Percentiles rank a stretch among this genome's conserved stretches.
These are phyloP conservation scores for Ceuthmochares aereus DNA, from an alignment of 2,113 vertebrate genomes.

Conservation along the genomic window DNA sequence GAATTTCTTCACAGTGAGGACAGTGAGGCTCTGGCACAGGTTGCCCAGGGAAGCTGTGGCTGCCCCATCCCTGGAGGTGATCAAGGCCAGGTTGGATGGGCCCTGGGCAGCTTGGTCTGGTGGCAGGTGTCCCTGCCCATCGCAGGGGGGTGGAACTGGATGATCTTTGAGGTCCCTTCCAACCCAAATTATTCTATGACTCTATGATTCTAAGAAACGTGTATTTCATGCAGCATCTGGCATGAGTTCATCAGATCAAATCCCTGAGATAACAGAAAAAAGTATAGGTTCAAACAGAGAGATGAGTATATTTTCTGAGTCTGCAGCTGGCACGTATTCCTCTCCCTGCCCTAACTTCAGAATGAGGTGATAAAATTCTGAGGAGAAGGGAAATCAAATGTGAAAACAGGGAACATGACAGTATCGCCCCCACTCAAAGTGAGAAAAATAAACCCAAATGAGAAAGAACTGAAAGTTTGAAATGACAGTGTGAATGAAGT, in stretches of 20 bases:
- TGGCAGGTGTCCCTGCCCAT: no score
- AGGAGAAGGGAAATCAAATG: neutral
- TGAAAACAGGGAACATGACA: neutral
- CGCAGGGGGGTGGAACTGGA: no score
- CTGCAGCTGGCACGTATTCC: neutral
- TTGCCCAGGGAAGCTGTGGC: no score
- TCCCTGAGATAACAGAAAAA: conserved; percentile 13
- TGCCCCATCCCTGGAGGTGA: no score
- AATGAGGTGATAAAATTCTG: neutral
- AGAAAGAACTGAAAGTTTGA: neutral
- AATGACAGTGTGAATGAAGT: neutral
- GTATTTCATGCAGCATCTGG: conserved; percentile 62
- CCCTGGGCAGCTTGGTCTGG: no score
- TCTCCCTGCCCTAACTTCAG: neutral
- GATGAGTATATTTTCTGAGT: neutral
- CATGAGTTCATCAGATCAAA: conserved; percentile 73
- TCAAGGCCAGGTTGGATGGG: no score
- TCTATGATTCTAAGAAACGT: neutral
- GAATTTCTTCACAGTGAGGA: no score
- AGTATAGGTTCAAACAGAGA: neutral
- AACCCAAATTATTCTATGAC: no score
- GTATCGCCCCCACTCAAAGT: neutral
- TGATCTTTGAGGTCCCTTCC: no score
- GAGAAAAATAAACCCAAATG: neutral
- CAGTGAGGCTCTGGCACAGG: no score